Conservation (phyloP, 2,113 vertebrate species). For the Gavia stellata region DNA sequence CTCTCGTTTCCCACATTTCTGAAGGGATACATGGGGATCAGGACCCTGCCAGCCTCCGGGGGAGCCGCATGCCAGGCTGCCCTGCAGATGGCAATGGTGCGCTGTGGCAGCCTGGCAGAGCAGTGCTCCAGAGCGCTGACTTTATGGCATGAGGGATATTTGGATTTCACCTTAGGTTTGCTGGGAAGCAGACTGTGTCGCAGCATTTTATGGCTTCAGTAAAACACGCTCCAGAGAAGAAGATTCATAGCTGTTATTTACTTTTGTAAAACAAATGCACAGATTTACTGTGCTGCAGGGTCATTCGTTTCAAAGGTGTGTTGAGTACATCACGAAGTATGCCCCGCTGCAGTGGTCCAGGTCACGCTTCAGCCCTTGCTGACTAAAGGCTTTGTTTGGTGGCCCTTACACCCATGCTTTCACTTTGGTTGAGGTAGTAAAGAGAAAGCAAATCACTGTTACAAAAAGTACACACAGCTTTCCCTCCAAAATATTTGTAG, state of each 20-base stretch:
- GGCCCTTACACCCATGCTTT: background rate
- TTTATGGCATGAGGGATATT: background rate
- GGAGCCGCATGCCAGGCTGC: background rate
- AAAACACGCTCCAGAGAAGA: background rate
- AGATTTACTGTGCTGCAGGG: background rate
- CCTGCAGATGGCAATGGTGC: conserved; percentile 37
- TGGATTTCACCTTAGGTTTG: background rate
- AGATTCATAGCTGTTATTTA: background rate
- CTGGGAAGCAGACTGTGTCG: background rate
- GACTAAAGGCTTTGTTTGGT: background rate
- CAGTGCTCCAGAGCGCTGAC: background rate
- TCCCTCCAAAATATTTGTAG: background rate
- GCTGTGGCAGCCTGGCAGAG: background rate
- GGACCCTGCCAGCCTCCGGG: background rate
- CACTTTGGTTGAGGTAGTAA: background rate
- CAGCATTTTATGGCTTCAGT: background rate
- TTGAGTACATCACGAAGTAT: background rate
- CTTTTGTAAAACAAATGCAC: background rate
- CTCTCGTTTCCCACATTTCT: background rate
- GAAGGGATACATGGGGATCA: accelerated
- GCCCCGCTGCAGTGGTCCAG: background rate
- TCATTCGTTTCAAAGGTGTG: background rate
- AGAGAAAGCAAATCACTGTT: background rate
- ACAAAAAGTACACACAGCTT: background rate
- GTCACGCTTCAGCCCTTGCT: background rate